Evolutionary conservation across 2,888 invertebrate species (phyloP), one percentile per base, ranked within the genome.

Genomic region (Poecilobothrus nobilitatus): DNA sequence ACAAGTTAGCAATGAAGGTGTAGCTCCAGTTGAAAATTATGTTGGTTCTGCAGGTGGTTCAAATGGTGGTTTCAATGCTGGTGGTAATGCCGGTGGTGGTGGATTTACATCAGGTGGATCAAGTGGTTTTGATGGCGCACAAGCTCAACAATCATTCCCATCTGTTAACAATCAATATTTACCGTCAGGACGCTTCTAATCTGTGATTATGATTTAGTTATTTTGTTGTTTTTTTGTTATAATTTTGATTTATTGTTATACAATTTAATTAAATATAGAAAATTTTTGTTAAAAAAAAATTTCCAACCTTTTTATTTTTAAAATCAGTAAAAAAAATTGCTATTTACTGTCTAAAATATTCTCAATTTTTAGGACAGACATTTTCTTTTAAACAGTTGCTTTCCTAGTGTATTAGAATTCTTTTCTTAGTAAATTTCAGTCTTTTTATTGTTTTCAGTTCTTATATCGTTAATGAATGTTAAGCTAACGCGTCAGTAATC

Each of bases 21-120:
- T 75, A 68, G 77, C 78, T n/a, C 75, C 76, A 10, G 74, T 73
- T 1, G 78, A 78, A 65, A 81, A 81, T 4, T 80, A 81, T 33
- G 78, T 81, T 72, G 81, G 81, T 9, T 65, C 65, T n/a, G 65
- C 65, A 2, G 34, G 34, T 20, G 18, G 18, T 3, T 18, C 15
- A 15, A 18, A 18, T 18, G 20, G 34, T n/a, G 34, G 34, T 65
- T 12, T 8, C 6, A 20, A 4, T 34, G 33, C 33, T 65, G 37
- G 65, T 34, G 63, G 27, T 22, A 5, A 20, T 21, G 34, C 18
- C 34, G 33, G 21, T 10, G 67, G 20, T 22, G 15, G 15, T 53
- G 53, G 53, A 18, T 12, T 12, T 18, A n/a, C 15, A 18, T 12
- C 12, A 12, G 41, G 12, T 41, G 53, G 53, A 12, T 53, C 12